Evolutionary conservation across 2,888 invertebrate genomes (phyloP), one percentile per base, ranked within the genome.

Genomic region (Melieria picta): DNA sequence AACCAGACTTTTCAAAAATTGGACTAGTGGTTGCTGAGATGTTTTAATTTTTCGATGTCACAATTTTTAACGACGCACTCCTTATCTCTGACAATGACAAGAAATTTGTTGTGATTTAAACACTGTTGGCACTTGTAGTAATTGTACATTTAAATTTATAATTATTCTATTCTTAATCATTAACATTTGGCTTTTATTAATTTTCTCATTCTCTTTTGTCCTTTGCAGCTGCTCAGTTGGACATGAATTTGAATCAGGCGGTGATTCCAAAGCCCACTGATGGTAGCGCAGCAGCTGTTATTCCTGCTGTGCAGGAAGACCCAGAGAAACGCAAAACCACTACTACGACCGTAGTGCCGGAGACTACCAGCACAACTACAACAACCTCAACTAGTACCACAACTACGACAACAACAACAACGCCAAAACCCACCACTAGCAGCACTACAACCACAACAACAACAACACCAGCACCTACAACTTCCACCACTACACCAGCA

Each of bases 361-460:
- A 30, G 7, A 72, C 69, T 16, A 66, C 72, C 7, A 48, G 71
- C 3, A n/a, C 74, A 11, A 62, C 72, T 1, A 47, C 74, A 42
- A 66, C 72, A 60, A 58, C 76, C 5, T 72, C 72, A 11, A 71
- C 74, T 7, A 50, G 74, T 43, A 71, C 65, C 50, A 56, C 74
- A 0, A 65, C 73, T 3, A 64, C 73, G 9, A 57, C 71, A 11
- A 64, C 75, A 3, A 67, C 74, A 7, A 61, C 77, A 4, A 69
- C 75, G 7, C 71, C 80, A 30, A 65, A 75, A 13, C 55, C 77
- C 5, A 56, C 75, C 1, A 65, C 77, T 3, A 69, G 76, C 9
- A 63, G 77, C 82, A 87, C 75, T 65, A 80, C 77, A 83, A 82
- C 88, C 70, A 80, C 83, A 78, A 78, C 86, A 81, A 88, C 81